A percentile compares a stretch with the other conserved stretches of the same genome.
phyloP scores from a whole-genome alignment of 2,888 invertebrate species.

The Troides aeacus region DNA sequence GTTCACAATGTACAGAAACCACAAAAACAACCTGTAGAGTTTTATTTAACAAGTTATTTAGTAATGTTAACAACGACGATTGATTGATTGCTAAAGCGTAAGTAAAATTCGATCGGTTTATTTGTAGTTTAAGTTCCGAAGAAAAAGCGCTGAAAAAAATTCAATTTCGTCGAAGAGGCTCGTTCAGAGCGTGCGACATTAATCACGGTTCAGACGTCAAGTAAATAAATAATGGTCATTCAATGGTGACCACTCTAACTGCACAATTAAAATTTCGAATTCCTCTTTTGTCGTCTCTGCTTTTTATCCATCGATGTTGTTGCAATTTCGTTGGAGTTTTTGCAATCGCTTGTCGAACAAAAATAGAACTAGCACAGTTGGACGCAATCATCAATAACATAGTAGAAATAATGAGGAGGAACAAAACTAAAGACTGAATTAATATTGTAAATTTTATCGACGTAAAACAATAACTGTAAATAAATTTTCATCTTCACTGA shows the following conservation, averaged over 20 bases:
- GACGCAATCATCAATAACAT: constrained; percentile 20
- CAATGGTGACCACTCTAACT: constrained; percentile 30
- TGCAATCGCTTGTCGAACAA: constrained; percentile 43
- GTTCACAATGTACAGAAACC: not conserved
- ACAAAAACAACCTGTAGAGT: not conserved
- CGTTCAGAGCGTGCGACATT: constrained; percentile 41
- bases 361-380: constrained; percentile 48
- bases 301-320: constrained; percentile 40
- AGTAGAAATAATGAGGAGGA: constrained; percentile 25
- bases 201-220: constrained; percentile 43
- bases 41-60: constrained; percentile 10
- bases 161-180: constrained; percentile 36
- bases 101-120: constrained; percentile 21
- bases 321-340: constrained; percentile 49
- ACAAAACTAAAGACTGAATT: constrained; percentile 1
- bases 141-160: constrained; percentile 23
- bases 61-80: constrained; percentile 15
- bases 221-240: constrained; percentile 35
- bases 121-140: constrained; percentile 21
- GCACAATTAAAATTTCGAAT: constrained; percentile 55
- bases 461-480: constrained; percentile 3
- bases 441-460: constrained; percentile 11
- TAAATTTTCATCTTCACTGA: not conserved
- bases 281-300: constrained; percentile 47
- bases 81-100: constrained; percentile 10